Percentiles rank a stretch among this genome's conserved stretches.
Conservation (phyloP, 2,888 invertebrate genomes). For the Chaitophorus viminalis region DNA sequence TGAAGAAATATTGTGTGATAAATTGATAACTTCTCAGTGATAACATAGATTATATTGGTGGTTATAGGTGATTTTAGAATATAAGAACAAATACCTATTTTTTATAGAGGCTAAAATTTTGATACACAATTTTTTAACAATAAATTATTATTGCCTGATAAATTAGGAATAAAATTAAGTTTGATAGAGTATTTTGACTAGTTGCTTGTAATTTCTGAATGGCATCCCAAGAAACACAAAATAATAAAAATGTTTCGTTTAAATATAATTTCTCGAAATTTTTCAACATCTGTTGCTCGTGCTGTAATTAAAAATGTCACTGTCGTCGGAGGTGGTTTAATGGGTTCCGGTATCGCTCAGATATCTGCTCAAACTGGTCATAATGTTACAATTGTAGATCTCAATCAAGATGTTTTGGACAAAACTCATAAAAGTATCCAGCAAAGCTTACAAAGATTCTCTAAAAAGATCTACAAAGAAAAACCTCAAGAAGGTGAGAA, state of each 20-base stretch:
- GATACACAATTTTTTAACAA: too few species aligned
- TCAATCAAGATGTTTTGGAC: conserved; percentile 76
- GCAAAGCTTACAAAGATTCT: conserved; percentile 78
- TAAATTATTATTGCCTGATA: too few species aligned
- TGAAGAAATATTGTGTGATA: too few species aligned
- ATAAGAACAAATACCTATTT: too few species aligned
- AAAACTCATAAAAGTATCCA: conserved; percentile 79
- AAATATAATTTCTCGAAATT: conserved; percentile 57
- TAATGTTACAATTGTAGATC: conserved; percentile 83
- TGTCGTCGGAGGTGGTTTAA: conserved; percentile 85
- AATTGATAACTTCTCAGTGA: too few species aligned
- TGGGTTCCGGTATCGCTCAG: conserved; percentile 93
- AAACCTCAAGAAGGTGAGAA: conserved; percentile 75
- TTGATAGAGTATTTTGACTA: too few species aligned
- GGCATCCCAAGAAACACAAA: not conserved
- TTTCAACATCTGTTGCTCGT: conserved; percentile 65
- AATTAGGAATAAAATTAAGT: too few species aligned
- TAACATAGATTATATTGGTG: too few species aligned
- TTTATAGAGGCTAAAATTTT: too few species aligned
- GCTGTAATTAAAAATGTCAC: conserved; percentile 79
- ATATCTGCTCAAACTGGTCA: conserved; percentile 87
- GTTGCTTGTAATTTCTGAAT: too few species aligned
- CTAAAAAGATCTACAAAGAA: conserved; percentile 80
- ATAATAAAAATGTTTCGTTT: conserved; percentile 41
- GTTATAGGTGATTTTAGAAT: too few species aligned